Conservation (phyloP, 1,140 invertebrate genomes). For the Bradynema listronoti region DNA sequence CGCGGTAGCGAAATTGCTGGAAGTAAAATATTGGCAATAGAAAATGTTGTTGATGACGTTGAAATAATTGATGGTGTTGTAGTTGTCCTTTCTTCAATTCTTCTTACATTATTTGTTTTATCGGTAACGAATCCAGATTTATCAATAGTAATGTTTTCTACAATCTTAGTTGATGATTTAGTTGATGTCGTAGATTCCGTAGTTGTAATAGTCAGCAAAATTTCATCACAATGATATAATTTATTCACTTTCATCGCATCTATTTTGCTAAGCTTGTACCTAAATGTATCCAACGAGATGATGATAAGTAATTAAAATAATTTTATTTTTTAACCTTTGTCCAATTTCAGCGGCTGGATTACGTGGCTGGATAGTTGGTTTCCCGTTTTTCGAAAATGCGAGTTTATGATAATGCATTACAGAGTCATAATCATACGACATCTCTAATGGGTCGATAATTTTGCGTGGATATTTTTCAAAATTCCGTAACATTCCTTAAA, state of each 20-base stretch:
- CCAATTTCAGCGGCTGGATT: slow-evolving; percentile 53
- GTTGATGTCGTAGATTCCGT: slow-evolving; percentile 9
- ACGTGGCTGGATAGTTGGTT: slow-evolving; percentile 52
- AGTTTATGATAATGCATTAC: slow-evolving; percentile 57
- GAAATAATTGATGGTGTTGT: slow-evolving; percentile 27
- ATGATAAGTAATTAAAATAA: background rate
- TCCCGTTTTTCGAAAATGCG: slow-evolving; percentile 54
- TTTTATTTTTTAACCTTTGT: slow-evolving; percentile 37
- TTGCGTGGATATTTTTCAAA: slow-evolving; percentile 58
- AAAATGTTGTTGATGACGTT: slow-evolving; percentile 10
- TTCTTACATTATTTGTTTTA: no score
- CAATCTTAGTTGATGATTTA: slow-evolving; percentile 14
- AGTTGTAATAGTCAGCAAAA: slow-evolving; percentile 14
- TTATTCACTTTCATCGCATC: slow-evolving; percentile 53
- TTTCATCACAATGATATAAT: slow-evolving; percentile 39
- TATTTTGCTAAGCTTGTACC: slow-evolving; percentile 53
- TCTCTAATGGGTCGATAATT: slow-evolving; percentile 55
- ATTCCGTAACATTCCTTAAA: slow-evolving; percentile 53
- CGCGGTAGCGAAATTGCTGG: no score
- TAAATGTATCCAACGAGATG: slow-evolving; percentile 10
- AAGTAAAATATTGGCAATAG: no score
- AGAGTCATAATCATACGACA: slow-evolving; percentile 55
- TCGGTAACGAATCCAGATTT: no score
- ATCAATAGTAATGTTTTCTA: no score
- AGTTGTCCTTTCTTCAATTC: no score